These are phyloP conservation scores for Steromphala cineraria DNA, from an alignment of 2,888 invertebrate species.

Conservation along the genomic window DNA sequence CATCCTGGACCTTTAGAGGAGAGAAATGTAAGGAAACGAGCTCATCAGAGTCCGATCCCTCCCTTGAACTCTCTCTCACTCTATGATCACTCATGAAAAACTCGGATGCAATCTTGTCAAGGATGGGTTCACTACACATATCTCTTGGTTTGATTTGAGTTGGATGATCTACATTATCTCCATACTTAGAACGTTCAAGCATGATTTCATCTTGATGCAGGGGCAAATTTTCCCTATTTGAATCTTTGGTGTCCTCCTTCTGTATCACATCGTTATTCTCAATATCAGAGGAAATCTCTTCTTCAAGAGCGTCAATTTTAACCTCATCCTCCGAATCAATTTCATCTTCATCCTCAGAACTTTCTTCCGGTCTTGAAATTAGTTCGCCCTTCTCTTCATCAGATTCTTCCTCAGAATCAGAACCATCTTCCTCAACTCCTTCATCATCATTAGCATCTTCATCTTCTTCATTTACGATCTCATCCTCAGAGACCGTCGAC, in stretches of 20 bases:
- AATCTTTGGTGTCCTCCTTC: too few relatives aligned
- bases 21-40: neutral
- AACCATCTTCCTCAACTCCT: neutral
- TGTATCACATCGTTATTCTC: too few relatives aligned
- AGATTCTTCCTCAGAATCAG: neutral
- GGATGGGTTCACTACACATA: neutral
- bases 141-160: too few relatives aligned
- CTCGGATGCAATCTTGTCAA: neutral
- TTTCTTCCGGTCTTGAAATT: slow-evolving; percentile 12
- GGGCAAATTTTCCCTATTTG: too few relatives aligned
- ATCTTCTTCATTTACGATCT: neutral
- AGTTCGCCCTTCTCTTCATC: slow-evolving; percentile 19
- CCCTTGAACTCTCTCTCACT: neutral
- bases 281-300: too few relatives aligned
- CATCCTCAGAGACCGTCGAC: too few relatives aligned
- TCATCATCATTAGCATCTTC: neutral
- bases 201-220: too few relatives aligned
- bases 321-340: too few relatives aligned
- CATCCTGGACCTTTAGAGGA: neutral
- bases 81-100: neutral
- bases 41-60: neutral
- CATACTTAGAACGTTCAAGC: too few relatives aligned
- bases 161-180: too few relatives aligned
- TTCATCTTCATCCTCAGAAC: slow-evolving; percentile 25
- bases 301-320: too few relatives aligned